These are phyloP conservation scores for Propithecus coquereli DNA, from an alignment of 2,113 vertebrate species.

Conservation along the genomic window DNA sequence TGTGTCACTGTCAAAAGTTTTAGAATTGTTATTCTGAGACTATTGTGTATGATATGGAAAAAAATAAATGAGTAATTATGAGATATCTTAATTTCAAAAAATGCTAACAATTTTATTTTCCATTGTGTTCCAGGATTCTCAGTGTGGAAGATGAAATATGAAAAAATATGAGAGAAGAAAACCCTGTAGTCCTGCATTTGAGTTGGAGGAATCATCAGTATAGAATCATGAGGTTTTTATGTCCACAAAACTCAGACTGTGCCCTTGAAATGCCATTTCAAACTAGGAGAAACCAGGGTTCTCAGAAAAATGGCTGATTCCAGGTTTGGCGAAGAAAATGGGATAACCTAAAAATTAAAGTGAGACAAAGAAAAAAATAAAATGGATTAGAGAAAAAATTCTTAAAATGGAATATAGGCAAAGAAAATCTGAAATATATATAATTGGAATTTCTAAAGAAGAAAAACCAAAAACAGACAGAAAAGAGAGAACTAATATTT, in stretches of 20 bases:
- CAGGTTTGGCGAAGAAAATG: neutral
- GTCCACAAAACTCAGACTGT: neutral
- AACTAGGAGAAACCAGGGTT: too few relatives aligned
- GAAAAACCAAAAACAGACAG: neutral
- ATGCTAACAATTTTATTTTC: neutral
- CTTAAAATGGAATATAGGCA: neutral
- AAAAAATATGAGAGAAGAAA: neutral
- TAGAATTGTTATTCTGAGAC: neutral
- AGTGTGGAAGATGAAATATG: neutral
- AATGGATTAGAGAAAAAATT: neutral
- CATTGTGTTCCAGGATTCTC: neutral
- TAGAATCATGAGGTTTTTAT: neutral
- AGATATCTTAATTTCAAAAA: neutral
- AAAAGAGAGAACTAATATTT: neutral
- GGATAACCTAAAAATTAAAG: neutral
- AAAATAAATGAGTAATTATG: neutral
- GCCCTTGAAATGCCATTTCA: neutral
- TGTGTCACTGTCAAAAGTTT: rapidly evolving
- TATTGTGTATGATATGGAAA: rapidly evolving
- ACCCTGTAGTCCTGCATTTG: neutral
- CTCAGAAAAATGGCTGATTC: neutral
- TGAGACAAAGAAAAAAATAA: too few relatives aligned
- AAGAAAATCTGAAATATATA: neutral
- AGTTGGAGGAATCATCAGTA: neutral
- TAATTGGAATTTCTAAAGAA: neutral